Conservation (phyloP, 2,113 vertebrate genomes). For the Pangasianodon hypophthalmus region DNA sequence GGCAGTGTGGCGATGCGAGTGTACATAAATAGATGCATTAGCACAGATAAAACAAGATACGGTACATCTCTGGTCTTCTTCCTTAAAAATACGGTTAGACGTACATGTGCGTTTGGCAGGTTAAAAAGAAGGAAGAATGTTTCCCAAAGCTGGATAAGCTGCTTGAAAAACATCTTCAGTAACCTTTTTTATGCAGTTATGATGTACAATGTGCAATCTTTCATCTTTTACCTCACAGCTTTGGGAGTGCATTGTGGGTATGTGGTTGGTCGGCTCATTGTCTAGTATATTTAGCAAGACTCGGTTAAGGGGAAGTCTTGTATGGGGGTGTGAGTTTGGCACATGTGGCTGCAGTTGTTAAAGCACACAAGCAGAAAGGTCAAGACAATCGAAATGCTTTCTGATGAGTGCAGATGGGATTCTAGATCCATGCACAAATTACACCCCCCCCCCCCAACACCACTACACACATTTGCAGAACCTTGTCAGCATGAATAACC, state of each 20-base stretch:
- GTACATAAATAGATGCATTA: conserved; percentile 58
- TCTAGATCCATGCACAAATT: conserved; percentile 54
- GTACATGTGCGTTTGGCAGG: background rate
- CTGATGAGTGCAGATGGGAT: conserved; percentile 78
- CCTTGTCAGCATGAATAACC: conserved; percentile 38
- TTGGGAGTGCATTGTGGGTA: conserved; percentile 14
- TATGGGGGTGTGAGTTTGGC: conserved; percentile 63
- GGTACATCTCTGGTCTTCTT: conserved; percentile 30
- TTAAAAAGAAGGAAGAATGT: background rate
- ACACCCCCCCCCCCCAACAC: conserved; percentile 47
- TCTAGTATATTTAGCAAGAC: conserved; percentile 29
- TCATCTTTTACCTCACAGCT: background rate
- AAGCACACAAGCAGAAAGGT: conserved; percentile 66
- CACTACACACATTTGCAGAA: conserved; percentile 38
- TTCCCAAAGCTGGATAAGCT: background rate
- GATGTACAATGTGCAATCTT: background rate
- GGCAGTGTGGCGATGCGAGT: conserved; percentile 32
- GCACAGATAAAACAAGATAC: conserved; percentile 54
- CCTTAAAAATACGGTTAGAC: background rate
- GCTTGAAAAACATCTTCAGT: background rate
- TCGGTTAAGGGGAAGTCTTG: conserved; percentile 40
- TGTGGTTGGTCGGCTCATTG: conserved; percentile 23
- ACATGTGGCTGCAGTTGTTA: conserved; percentile 67
- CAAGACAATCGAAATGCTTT: conserved; percentile 72
- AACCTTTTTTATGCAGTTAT: background rate